Percentiles rank a stretch among this genome's conserved stretches.
Evolutionary conservation across 2,797 vertebrate species (phyloP).

Genomic region (Rhodeus uyekii): DNA sequence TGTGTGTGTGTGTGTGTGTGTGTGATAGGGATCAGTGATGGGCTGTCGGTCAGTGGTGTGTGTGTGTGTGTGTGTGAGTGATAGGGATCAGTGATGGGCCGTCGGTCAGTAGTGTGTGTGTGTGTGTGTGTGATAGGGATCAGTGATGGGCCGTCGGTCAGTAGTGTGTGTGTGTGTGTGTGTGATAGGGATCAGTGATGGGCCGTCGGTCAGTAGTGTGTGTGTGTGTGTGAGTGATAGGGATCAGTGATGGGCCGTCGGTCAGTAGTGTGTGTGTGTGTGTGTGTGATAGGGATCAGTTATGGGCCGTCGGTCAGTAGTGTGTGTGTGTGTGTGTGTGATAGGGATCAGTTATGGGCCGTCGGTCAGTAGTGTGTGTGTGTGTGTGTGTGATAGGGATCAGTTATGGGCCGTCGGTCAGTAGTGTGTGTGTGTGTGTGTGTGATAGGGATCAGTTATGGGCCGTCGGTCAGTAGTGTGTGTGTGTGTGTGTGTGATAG

Average conservation of each 20-base stretch:
- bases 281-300: no score
- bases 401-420: no score
- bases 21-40: conserved; percentile 97
- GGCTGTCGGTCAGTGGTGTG: conserved; percentile 86
- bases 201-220: no score
- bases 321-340: not conserved
- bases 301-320: no score
- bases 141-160: conserved; percentile 96
- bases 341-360: conserved; percentile 97
- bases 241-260: conserved; percentile 96
- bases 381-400: not conserved
- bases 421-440: not conserved
- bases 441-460: conserved; percentile 97
- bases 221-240: conserved; percentile 69
- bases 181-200: no score
- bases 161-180: conserved; percentile 28
- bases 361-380: conserved; percentile 78
- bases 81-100: no score
- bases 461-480: conserved; percentile 86
- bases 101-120: no score
- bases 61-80: not conserved
- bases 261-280: conserved; percentile 70
- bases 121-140: conserved; percentile 82
- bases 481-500: rapidly evolving
- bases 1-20: not conserved